Percentiles rank a stretch among this genome's conserved stretches.
phyloP scores from a whole-genome alignment of 1,140 invertebrate genomes.

The Wasmannia auropunctata region DNA sequence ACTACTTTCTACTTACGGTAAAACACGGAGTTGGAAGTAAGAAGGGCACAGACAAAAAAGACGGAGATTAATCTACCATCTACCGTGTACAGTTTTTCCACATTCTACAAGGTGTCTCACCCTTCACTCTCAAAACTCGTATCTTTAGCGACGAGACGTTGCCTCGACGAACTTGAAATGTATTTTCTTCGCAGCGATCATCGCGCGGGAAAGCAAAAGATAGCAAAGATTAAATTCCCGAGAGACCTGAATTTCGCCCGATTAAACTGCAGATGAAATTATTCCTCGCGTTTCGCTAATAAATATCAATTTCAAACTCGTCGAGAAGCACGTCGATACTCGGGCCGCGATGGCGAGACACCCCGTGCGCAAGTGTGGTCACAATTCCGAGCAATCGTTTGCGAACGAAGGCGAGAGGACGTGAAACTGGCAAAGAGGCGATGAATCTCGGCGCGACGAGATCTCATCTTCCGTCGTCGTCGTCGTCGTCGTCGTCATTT shows the following conservation, averaged over 20 bases:
- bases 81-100: constrained; percentile 13
- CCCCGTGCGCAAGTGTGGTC: neutral
- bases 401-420: constrained; percentile 28
- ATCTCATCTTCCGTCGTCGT: constrained; percentile 6
- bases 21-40: constrained; percentile 26
- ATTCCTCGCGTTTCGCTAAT: neutral
- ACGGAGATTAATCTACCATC: constrained; percentile 40
- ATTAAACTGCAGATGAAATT: neutral
- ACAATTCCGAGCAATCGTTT: constrained; percentile 39
- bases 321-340: neutral
- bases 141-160: neutral
- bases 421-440: constrained; percentile 6
- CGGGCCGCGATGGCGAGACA: neutral
- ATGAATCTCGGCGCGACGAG: constrained; percentile 8
- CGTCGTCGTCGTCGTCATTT: constrained; percentile 4
- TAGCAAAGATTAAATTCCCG: neutral
- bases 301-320: neutral
- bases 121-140: neutral
- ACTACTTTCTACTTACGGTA: constrained; percentile 34
- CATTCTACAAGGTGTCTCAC: constrained; percentile 3
- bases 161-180: neutral
- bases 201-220: neutral
- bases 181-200: neutral
- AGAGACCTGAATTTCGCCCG: neutral
- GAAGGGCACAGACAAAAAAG: constrained; percentile 23